These are phyloP conservation scores for Thalassophryne amazonica DNA, from an alignment of 2,797 vertebrate species.

Conservation along the genomic window DNA sequence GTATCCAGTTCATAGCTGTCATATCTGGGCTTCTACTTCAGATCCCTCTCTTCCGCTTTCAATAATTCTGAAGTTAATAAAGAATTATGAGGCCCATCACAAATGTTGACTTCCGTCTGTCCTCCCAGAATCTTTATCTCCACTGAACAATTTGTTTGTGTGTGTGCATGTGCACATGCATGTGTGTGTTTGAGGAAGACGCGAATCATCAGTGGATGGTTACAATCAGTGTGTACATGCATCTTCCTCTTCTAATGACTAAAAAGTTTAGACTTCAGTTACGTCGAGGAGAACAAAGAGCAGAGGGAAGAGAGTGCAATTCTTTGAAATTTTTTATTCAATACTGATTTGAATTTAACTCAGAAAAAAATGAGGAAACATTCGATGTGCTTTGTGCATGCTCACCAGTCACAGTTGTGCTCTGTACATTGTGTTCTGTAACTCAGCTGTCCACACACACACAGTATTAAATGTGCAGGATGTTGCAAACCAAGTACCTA, in stretches of 20 bases:
- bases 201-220: neutral
- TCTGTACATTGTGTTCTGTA: neutral
- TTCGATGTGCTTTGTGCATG: too few species aligned
- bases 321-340: too few species aligned
- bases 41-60: neutral
- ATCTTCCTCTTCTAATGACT: too few species aligned
- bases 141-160: neutral
- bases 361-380: neutral
- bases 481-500: neutral
- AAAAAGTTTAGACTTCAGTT: too few species aligned
- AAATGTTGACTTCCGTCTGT: conserved; percentile 15
- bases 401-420: too few species aligned
- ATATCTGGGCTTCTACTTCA: neutral
- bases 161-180: neutral
- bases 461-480: neutral
- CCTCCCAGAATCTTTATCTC: conserved; percentile 22
- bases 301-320: too few species aligned
- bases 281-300: neutral
- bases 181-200: neutral
- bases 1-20: neutral
- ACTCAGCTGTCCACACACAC: neutral
- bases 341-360: too few species aligned
- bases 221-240: neutral
- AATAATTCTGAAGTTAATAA: neutral
- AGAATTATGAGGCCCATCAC: neutral